Base-by-base conservation (phyloP, 2,113 vertebrate species). In the Corapipo altera region DNA sequence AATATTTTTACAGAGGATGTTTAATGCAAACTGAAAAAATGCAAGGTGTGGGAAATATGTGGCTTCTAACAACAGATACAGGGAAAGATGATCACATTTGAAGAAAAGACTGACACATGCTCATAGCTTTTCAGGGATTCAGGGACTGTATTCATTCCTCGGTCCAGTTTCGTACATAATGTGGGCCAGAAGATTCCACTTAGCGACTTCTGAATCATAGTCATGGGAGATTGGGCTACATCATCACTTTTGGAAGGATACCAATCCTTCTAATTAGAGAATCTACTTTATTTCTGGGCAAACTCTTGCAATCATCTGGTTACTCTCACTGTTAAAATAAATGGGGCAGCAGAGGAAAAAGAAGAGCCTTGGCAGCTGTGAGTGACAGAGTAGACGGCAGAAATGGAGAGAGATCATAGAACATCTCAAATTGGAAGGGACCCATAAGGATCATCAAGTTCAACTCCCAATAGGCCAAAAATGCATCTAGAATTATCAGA, bases 31-130 rank as follows among this genome's bases (percentile, higher is more conserved):
- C 26, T 26, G 37, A 17, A 15, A 85, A 85, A 85, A 49, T 52
- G 15, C 27, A 49, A 76, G 28, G 26, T 0, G 0, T 9, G 12
- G 28, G 7, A 76, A 90, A 58, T 48, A 65, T 0, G 0, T 27
- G 27, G 41, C 59, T 81, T 86, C 52, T 49, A 65, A 65, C 41
- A 66, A 32, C 22, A 85, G 59, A 81, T 16, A 77, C 1, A 28
- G 64, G 57, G 30, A 77, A 74, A 95, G 78, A 54, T 37, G 1
- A 43, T 32, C 33, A 11, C 5, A 26, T 57, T 43, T 81, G 44
- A 65, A n/a, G 41, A 82, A 55, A n/a, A 92, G 17, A 57, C 3
- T 55, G 44, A 69, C 33, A 35, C 0, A 0, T 79, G 73, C 73
- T 58, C 33, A 59, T 30, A 30, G 57, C 43, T 73, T 69, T 69